Evolutionary conservation across 2,113 vertebrate genomes (phyloP), one percentile per base, ranked within the genome.

Genomic region (Callaeas wilsoni): DNA sequence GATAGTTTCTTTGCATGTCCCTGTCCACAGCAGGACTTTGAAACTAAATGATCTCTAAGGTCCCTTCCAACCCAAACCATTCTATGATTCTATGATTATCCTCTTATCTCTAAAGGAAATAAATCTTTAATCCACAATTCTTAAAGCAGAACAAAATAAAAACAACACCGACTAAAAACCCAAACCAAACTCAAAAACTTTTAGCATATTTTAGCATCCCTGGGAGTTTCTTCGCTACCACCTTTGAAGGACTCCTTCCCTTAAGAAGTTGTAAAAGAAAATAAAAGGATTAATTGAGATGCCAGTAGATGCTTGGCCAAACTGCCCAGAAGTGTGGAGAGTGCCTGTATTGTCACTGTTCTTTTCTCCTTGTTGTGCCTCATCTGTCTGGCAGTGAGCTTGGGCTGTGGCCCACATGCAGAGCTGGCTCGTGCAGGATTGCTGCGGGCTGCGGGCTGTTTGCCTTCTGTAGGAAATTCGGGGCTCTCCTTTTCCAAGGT

Each of bases 401-500:
- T n/a, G 0, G 0, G 67, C 71, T 79, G 26, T 26, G 71, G 83
- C 75, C 35, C 52, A 7, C 23, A 0, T 5, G 44, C 16, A 1
- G 35, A 32, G 30, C 7, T 69, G 80, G 16, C 8, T 8, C 0
- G 0, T 25, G 50, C 16, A 67, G 39, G 47, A 32, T 49, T 53
- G 52, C 60, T 70, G 68, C 52, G 35, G 53, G 4, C 46, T 53
- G 14, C 0, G 0, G 26, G n/a, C 50, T 6, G 0, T 84, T 78
- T 49, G 46, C 56, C 39, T 93, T 70, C 60, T 56, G n/a, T 75
- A 71, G 89, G 86, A 74, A 64, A 71, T 69, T 37, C 11, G 7
- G 47, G 50, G 33, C 21, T 63, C 52, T 81, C 1, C 0, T 70
- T 93, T 94, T 67, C 59, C 64, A 63, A 62, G 63, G 52, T 81